A percentile compares a stretch with the other conserved stretches of the same genome.
Evolutionary conservation across 2,113 vertebrate genomes (phyloP).

Genomic region (Merops nubicus): DNA sequence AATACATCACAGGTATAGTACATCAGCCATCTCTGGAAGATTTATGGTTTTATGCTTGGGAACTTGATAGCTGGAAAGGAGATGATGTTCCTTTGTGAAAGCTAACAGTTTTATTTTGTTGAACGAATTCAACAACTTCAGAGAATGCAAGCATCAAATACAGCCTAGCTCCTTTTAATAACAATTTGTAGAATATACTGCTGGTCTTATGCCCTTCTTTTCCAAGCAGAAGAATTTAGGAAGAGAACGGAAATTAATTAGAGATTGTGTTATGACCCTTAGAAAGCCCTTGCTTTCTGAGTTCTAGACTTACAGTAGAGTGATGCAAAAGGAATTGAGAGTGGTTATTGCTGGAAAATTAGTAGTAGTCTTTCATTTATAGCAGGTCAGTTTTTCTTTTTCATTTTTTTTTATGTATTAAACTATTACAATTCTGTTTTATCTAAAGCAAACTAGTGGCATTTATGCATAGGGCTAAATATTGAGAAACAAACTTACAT

Average conservation of each 20-base stretch:
- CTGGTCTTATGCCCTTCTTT: background rate
- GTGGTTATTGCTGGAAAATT: background rate
- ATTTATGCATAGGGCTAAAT: background rate
- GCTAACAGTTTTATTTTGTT: background rate
- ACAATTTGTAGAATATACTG: background rate
- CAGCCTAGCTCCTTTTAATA: background rate
- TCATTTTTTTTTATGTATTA: background rate
- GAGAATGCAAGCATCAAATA: background rate
- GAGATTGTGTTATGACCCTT: background rate
- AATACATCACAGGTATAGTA: conserved; percentile 80
- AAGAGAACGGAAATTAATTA: background rate
- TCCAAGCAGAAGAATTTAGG: background rate
- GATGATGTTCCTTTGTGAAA: background rate
- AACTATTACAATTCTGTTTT: background rate
- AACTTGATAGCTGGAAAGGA: background rate
- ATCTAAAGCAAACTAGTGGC: background rate
- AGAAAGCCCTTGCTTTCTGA: background rate
- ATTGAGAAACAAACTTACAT: background rate
- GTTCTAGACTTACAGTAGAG: background rate
- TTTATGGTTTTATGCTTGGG: background rate
- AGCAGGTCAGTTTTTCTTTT: background rate
- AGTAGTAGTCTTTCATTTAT: background rate
- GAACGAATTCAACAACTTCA: background rate
- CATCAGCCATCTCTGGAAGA: background rate
- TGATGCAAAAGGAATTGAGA: background rate